phyloP scores from a whole-genome alignment of 2,797 vertebrate species.

The Lophotriccus pileatus region DNA sequence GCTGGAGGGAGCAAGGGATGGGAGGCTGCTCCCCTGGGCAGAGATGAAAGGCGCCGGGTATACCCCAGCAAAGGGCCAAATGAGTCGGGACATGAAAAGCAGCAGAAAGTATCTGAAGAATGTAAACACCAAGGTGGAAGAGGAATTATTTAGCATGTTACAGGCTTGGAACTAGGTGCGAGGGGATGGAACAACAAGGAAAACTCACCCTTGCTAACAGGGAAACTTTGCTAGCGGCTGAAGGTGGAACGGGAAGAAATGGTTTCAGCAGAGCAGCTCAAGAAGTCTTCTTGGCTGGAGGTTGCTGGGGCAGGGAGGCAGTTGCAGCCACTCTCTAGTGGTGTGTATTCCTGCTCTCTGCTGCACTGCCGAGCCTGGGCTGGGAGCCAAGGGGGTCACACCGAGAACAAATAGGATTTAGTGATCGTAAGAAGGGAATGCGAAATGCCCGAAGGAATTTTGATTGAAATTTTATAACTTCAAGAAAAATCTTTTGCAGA shows the following conservation, averaged over 20 bases:
- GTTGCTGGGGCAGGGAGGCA: neutral
- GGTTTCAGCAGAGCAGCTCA: neutral
- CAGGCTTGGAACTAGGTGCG: slow-evolving; percentile 21
- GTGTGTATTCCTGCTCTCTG: neutral
- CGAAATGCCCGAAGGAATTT: slow-evolving; percentile 54
- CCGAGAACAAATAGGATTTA: slow-evolving; percentile 58
- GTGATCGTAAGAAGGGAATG: slow-evolving; percentile 42
- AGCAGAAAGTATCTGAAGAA: slow-evolving; percentile 42
- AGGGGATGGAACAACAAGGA: slow-evolving; percentile 16
- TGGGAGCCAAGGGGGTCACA: neutral
- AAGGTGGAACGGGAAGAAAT: neutral
- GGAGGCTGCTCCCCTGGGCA: neutral
- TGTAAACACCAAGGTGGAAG: slow-evolving; percentile 69
- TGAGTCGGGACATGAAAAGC: slow-evolving; percentile 59
- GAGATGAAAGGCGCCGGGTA: slow-evolving; percentile 35
- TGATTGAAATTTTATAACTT: slow-evolving; percentile 73
- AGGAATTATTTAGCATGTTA: slow-evolving; percentile 57
- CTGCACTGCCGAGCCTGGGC: neutral
- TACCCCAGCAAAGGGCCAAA: slow-evolving; percentile 10
- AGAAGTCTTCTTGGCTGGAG: neutral
- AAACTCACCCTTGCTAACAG: neutral
- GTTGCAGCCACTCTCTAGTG: neutral
- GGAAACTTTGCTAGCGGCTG: neutral
- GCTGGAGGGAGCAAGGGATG: neutral
- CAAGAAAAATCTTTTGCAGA: slow-evolving; percentile 61